A percentile compares a stretch with the other conserved stretches of the same genome.
Conservation (phyloP, 2,888 invertebrate species). For the Podotricha telesiphe region DNA sequence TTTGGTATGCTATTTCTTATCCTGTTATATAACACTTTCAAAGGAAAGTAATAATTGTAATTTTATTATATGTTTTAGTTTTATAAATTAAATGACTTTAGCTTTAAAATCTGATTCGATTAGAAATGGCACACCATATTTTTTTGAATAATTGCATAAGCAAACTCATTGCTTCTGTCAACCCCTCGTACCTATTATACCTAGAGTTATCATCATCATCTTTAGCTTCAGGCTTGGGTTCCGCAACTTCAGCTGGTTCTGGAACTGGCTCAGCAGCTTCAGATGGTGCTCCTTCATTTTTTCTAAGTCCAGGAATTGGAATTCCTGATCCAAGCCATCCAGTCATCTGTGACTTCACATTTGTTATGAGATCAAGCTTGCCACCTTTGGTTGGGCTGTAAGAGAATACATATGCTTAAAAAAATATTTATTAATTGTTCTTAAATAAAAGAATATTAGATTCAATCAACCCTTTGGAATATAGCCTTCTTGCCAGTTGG, state of each 20-base stretch:
- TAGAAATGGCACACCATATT: conserved; percentile 51
- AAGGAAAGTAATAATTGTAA: background rate
- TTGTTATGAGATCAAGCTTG: conserved; percentile 92
- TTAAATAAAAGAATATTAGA: background rate
- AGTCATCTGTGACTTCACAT: conserved; percentile 93
- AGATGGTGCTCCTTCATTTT: conserved; percentile 84
- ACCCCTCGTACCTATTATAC: conserved; percentile 89
- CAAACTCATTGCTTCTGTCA: conserved; percentile 80
- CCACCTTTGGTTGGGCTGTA: conserved; percentile 88
- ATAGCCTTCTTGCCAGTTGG: conserved; percentile 20
- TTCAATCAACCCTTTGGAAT: conserved; percentile 7
- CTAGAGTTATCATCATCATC: conserved; percentile 95
- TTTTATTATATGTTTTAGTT: too few species aligned
- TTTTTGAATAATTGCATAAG: conserved; percentile 48
- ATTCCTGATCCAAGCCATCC: conserved; percentile 92
- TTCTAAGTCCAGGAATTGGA: conserved; percentile 89
- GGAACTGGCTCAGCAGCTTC: conserved; percentile 67
- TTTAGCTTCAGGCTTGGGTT: conserved; percentile 75
- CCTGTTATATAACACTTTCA: conserved; percentile 19
- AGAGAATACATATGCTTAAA: conserved; percentile 40
- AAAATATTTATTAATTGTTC: background rate
- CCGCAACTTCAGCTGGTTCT: conserved; percentile 71
- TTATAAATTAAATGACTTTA: background rate
- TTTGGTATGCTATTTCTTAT: conserved; percentile 47
- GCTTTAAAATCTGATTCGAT: conserved; percentile 18